Percentiles rank a stretch among this genome's conserved stretches.
These are phyloP conservation scores for Aspidapion aeneum DNA, from an alignment of 2,888 invertebrate species.

Conservation along the genomic window DNA sequence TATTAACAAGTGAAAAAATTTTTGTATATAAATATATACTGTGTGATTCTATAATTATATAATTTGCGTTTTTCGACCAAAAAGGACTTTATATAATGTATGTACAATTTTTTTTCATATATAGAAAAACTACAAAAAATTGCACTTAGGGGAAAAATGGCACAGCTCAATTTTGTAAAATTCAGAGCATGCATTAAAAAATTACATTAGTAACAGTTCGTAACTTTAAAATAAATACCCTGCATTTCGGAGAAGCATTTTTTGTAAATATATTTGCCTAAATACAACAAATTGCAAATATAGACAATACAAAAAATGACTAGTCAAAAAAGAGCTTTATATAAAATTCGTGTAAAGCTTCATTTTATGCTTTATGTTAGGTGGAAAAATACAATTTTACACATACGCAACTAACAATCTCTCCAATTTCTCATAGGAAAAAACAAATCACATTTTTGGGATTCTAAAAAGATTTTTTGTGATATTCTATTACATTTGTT, in stretches of 20 bases:
- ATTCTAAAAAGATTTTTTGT: not conserved
- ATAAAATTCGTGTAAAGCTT: not conserved
- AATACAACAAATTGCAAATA: no score
- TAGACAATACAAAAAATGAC: not conserved
- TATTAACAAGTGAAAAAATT: not conserved
- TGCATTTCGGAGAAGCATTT: no score
- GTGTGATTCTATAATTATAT: not conserved
- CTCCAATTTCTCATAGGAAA: not conserved
- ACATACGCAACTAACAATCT: not conserved
- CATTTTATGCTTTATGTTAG: not conserved
- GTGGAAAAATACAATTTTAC: not conserved
- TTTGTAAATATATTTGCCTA: no score
- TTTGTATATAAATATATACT: not conserved
- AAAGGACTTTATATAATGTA: not conserved
- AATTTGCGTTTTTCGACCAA: not conserved
- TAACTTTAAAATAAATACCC: no score
- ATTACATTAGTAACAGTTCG: no score
- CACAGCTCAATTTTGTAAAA: not conserved
- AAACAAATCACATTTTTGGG: not conserved
- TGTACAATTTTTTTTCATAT: not conserved
- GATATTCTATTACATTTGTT: no score
- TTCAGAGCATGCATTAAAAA: not conserved
- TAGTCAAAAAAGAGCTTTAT: not conserved
- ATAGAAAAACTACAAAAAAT: not conserved
- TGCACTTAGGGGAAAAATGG: not conserved